Evolutionary conservation across 2,113 vertebrate species (phyloP).

Genomic region (Onychostruthus taczanowskii): DNA sequence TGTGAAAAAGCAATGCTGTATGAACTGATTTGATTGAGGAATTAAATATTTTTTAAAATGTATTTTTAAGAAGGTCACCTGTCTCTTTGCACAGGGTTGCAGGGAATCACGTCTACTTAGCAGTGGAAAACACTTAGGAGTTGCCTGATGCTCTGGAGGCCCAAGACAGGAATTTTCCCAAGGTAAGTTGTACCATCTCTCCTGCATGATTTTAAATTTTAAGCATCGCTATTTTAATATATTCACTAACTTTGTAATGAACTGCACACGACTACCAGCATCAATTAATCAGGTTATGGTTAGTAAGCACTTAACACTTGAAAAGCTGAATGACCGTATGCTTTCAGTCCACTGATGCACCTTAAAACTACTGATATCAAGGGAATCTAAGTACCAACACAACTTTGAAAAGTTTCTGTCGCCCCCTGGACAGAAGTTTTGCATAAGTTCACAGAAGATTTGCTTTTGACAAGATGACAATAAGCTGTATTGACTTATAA

Average conservation of each 20-base stretch:
- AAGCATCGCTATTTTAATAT: not conserved
- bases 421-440: not conserved
- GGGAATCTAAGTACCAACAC: not conserved
- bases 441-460: slow-evolving; percentile 5
- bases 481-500: slow-evolving; percentile 51
- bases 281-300: not conserved
- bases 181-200: not conserved
- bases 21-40: not conserved
- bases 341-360: not conserved
- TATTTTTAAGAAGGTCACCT: not conserved
- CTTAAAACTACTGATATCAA: not conserved
- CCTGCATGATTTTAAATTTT: not conserved
- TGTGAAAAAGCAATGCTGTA: not conserved
- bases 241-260: not conserved
- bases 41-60: not conserved
- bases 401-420: slow-evolving; percentile 55
- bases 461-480: slow-evolving; percentile 43
- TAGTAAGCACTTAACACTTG: not conserved
- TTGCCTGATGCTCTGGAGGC: not conserved
- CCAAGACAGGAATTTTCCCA: not conserved
- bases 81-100: not conserved
- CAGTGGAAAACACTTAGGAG: not conserved
- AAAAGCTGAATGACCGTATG: not conserved
- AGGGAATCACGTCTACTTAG: not conserved
- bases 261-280: not conserved